phyloP scores from a whole-genome alignment of 2,888 invertebrate genomes.

The Halictus quadricinctus region DNA sequence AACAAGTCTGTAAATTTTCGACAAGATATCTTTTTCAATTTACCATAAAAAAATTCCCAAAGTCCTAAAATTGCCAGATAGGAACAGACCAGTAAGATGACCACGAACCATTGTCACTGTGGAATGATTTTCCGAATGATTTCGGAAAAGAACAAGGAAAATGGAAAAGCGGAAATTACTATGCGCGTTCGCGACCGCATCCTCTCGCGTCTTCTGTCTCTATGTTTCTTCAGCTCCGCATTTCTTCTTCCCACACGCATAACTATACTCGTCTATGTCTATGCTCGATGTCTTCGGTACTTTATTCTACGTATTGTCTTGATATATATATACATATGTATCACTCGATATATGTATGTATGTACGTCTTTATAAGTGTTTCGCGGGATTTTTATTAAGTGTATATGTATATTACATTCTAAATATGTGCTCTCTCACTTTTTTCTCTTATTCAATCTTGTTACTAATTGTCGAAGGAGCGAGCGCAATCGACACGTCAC shows the following conservation, averaged over 20 bases:
- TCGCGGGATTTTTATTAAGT: slow-evolving; percentile 45
- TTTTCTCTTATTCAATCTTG: slow-evolving; percentile 44
- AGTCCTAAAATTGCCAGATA: background rate
- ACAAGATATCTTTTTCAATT: background rate
- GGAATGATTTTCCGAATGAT: background rate
- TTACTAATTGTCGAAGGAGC: slow-evolving; percentile 62
- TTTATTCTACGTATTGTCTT: background rate
- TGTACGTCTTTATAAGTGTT: slow-evolving; percentile 61
- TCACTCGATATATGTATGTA: slow-evolving; percentile 48
- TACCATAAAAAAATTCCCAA: background rate
- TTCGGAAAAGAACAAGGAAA: background rate
- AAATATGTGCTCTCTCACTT: slow-evolving; percentile 46
- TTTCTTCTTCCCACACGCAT: slow-evolving; percentile 55
- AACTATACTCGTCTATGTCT: slow-evolving; percentile 57
- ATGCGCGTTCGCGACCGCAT: slow-evolving; percentile 54
- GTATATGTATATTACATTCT: slow-evolving; percentile 33
- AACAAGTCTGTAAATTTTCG: background rate
- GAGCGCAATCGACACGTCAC: slow-evolving; percentile 52
- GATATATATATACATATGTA: slow-evolving; percentile 35
- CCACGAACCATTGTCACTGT: background rate
- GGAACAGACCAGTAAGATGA: background rate
- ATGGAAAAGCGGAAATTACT: background rate
- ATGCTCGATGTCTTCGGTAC: slow-evolving; percentile 59
- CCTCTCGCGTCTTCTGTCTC: slow-evolving; percentile 50
- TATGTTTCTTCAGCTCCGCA: slow-evolving; percentile 55